Evolutionary conservation across 2,113 vertebrate genomes (phyloP).

Genomic region (Oreochromis niloticus): DNA sequence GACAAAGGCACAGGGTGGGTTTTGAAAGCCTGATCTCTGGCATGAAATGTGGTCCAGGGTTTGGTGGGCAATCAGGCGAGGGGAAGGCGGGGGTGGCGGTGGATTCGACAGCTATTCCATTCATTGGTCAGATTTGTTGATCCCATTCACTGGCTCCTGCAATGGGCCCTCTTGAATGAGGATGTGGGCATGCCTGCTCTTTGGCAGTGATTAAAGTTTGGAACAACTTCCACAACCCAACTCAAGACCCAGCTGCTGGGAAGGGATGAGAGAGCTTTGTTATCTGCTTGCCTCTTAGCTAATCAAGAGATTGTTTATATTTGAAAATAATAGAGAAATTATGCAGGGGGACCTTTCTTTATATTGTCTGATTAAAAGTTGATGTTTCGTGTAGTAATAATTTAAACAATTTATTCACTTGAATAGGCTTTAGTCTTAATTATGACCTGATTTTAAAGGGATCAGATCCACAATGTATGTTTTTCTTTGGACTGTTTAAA

Average conservation of each 20-base stretch:
- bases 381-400: neutral
- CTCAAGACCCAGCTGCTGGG: constrained; percentile 29
- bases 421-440: neutral
- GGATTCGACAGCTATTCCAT: constrained; percentile 32
- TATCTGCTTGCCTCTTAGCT: neutral
- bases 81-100: neutral
- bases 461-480: neutral
- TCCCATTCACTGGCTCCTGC: constrained; percentile 39
- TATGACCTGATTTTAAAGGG: neutral
- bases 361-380: neutral
- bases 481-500: neutral
- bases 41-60: constrained; percentile 42
- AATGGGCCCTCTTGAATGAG: constrained; percentile 70
- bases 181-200: constrained; percentile 75
- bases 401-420: neutral
- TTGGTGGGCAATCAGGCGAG: constrained; percentile 46
- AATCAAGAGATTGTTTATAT: constrained; percentile 4
- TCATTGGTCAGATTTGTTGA: constrained; percentile 54
- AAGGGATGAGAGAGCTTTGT: neutral
- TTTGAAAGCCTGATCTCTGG: constrained; percentile 44
- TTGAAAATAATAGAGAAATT: neutral
- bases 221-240: constrained; percentile 65
- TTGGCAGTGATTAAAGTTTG: constrained; percentile 80
- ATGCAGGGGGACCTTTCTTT: neutral
- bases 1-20: constrained; percentile 30